These are phyloP conservation scores for Aphidoletes aphidimyza DNA, from an alignment of 2,888 invertebrate genomes.

Conservation along the genomic window DNA sequence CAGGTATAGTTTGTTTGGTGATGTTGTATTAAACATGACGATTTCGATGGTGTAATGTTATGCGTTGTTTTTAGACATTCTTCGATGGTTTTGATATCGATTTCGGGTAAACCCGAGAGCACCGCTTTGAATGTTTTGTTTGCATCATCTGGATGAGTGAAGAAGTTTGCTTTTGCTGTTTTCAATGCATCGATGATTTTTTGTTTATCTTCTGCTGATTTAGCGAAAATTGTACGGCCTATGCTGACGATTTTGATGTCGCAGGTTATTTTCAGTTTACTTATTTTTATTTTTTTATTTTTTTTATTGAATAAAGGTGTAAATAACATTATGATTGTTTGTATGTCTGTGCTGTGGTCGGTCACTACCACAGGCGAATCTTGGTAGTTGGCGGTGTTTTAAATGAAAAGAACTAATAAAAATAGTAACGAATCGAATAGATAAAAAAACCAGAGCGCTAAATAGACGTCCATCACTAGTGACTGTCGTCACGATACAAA, in stretches of 20 bases:
- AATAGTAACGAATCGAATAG: too few species aligned
- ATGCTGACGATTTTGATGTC: background rate
- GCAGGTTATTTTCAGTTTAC: background rate
- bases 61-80: background rate
- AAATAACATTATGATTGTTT: too few species aligned
- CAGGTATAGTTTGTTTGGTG: slow-evolving; percentile 5
- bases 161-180: background rate
- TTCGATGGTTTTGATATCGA: background rate
- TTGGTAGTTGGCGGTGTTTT: too few species aligned
- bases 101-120: background rate
- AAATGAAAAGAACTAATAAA: too few species aligned
- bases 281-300: too few species aligned
- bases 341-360: too few species aligned
- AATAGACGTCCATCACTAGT: too few species aligned
- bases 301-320: too few species aligned
- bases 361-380: too few species aligned
- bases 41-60: slow-evolving; percentile 12
- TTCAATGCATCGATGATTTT: background rate
- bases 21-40: background rate
- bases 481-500: too few species aligned
- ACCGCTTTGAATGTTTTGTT: background rate
- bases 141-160: background rate
- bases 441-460: too few species aligned
- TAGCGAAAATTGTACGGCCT: background rate
- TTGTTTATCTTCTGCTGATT: slow-evolving; percentile 10